Conservation (phyloP, 2,888 invertebrate species). For the Synanthedon tipuliformis region DNA sequence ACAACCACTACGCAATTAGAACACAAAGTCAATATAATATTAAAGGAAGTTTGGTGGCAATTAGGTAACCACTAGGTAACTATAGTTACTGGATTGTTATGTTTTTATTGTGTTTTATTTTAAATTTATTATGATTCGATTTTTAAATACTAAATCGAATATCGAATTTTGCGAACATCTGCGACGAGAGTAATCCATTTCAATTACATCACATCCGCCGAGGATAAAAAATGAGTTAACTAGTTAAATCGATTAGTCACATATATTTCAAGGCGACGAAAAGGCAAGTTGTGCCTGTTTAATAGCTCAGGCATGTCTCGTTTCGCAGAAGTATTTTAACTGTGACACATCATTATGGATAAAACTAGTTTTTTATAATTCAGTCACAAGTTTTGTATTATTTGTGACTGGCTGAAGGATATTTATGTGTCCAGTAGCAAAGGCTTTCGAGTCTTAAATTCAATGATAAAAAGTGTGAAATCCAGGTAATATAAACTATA, state of each 20-base stretch:
- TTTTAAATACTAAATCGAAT: no score
- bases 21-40: background rate
- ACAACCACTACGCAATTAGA: background rate
- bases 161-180: no score
- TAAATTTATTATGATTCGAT: no score
- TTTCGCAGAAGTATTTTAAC: slow-evolving; percentile 21
- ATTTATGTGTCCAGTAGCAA: background rate
- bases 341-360: background rate
- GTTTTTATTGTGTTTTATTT: no score
- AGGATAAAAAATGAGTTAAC: slow-evolving; percentile 27
- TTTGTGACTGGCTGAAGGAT: background rate
- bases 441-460: background rate
- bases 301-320: slow-evolving; percentile 19
- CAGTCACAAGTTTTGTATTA: background rate
- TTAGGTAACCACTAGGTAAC: no score
- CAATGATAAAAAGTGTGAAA: no score
- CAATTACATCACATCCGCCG: slow-evolving; percentile 12
- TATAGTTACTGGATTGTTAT: no score
- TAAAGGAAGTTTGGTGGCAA: no score
- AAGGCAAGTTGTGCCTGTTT: slow-evolving; percentile 21
- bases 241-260: slow-evolving; percentile 28
- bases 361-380: background rate
- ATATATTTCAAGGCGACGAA: slow-evolving; percentile 35
- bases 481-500: no score
- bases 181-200: no score